Base-by-base conservation (phyloP, 2,113 vertebrate species). In the Colaptes auratus region DNA sequence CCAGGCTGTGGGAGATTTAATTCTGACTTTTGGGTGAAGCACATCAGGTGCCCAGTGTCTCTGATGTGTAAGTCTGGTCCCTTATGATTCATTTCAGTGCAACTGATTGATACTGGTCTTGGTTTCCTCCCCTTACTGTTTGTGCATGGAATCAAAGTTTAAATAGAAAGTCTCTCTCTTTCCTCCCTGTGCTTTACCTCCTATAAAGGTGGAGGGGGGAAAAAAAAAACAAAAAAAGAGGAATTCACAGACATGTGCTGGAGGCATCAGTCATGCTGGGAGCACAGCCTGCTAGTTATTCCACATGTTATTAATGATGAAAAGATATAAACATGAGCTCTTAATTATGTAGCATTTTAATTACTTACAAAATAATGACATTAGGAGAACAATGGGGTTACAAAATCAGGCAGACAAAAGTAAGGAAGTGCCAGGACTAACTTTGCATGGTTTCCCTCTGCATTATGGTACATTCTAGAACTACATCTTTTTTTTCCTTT, bases 351-450 rank as follows among this genome's bases (percentile, higher is more conserved):
- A 92, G 77, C 14, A 2, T 95, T 91, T 82, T 76, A 95, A 50
- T 75, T 91, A 69, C 80, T 93, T 91, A 63, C 73, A 94, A 78
- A 92, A 92, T 92, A 91, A 92, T 88, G 93, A 88, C 86, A 83
- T 92, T 78, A 92, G 85, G 76, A 83, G 73, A 96, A 90, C 69
- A 92, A 71, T 55, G 61, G 48, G 19, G 50, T 94, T 90, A 86
- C 61, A 88, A 93, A 91, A 89, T 75, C 82, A 67, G 35, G 25
- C 4, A 1, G 69, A 71, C 75, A 77, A 60, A 92, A 80, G 78
- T 75, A 85, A 21, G 84, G 78, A 77, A 86, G 66, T 84, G 61
- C 50, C 73, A 86, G 76, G 46, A 53, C 79, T 88, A 74, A 88
- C 4, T 12, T 63, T 80, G 66, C 70, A 20, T 81, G 69, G 79